Evolutionary conservation across 2,888 invertebrate species (phyloP), one percentile per base, ranked within the genome.

Genomic region (Platynereis dumerilii): DNA sequence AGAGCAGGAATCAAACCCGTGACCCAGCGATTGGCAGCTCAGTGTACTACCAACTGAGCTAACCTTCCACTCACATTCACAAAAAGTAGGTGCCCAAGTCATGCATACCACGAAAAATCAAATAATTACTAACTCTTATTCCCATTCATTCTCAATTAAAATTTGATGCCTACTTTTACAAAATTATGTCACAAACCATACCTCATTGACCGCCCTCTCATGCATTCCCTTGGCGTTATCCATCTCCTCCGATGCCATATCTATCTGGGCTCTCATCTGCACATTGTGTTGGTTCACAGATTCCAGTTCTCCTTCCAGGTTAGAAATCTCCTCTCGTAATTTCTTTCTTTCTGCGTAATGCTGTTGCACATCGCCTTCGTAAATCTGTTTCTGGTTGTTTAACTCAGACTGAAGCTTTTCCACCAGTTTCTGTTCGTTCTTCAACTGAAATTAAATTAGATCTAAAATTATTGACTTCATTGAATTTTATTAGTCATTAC

Each of bases 361-460:
- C 17, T 78, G 76, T 42, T 74, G 68, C n/a, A 75, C 69, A 63
- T 81, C 82, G 64, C 78, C 78, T 28, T 67, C 62, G 64, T 80
- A 77, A 1, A 74, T 74, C 24, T 69, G 70, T 64, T 73, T 74
- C 58, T 72, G 71, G 61, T 77, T 71, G 60, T 76, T 74, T 34
- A 80, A 67, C 66, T 82, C 81, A 5, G 78, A 69, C 68, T 78
- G 79, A 68, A 80, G 70, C 66, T 80, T 79, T 45, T 82, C 81
- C 1, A 78, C 74, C 12, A 74, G 72, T 15, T 77, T 72, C 66
- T 80, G 69, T 54, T 81, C 78, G 67, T 80, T 81, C 67, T 76
- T 77, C 34, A 78, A 74, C 81, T 81, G 42, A 29, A 48, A 69
- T 10, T 15, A 7, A 26, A 57, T 29, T 3, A n/a, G 10, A 55